phyloP scores from a whole-genome alignment of 2,888 invertebrate species.

The Quadroppia sp. region DNA sequence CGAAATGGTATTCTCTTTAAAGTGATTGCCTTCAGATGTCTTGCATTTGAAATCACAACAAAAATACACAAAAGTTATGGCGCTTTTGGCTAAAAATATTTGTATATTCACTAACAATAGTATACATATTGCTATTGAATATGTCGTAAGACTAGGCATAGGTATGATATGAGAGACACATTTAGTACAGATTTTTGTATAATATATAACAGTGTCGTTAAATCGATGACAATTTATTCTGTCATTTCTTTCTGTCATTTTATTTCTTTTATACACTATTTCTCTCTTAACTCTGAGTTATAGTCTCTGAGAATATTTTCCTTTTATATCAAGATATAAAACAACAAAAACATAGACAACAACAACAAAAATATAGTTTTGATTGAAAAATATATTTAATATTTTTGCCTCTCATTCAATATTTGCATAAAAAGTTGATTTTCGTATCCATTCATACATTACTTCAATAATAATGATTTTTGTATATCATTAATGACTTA shows the following conservation, averaged over 20 bases:
- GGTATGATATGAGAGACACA: too few species aligned
- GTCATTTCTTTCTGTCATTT: constrained; percentile 8
- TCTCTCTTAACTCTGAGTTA: not conserved
- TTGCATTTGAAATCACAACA: not conserved
- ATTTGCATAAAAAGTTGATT: constrained; percentile 19
- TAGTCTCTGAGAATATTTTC: not conserved
- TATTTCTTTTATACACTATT: not conserved
- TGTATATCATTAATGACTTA: not conserved
- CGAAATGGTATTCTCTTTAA: not conserved
- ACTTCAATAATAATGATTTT: not conserved
- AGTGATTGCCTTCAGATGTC: not conserved
- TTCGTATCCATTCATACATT: not conserved
- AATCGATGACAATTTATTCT: constrained; percentile 12
- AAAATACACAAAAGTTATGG: not conserved
- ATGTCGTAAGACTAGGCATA: not conserved
- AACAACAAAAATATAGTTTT: not conserved
- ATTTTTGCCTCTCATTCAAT: not conserved
- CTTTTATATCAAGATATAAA: not conserved
- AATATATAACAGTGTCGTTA: not conserved
- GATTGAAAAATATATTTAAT: not conserved
- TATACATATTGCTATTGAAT: not conserved
- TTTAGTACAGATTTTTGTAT: not conserved
- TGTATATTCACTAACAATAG: not conserved
- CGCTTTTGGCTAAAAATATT: constrained; percentile 8
- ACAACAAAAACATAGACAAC: not conserved